Percentiles rank a stretch among this genome's conserved stretches.
These are phyloP conservation scores for Chrysolina oricalcia DNA, from an alignment of 2,888 invertebrate genomes.

Conservation along the genomic window DNA sequence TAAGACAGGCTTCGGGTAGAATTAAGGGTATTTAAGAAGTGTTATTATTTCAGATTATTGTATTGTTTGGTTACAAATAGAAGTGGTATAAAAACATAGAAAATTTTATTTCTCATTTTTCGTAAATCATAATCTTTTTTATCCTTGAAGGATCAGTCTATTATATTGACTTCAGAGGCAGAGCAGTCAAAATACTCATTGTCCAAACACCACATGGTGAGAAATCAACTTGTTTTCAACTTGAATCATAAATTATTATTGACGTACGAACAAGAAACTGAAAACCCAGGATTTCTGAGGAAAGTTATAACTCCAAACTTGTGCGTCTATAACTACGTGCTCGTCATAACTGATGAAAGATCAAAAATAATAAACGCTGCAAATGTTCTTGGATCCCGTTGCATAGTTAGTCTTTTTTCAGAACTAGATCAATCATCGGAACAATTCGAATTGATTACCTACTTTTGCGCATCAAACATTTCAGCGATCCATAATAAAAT, in stretches of 20 bases:
- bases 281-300: neutral
- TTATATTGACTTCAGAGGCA: no score
- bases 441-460: neutral
- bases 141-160: no score
- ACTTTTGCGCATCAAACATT: neutral
- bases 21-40: no score
- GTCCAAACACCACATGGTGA: no score
- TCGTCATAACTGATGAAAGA: neutral
- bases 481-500: neutral
- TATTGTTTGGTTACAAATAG: no score
- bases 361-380: slow-evolving; percentile 8
- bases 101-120: no score
- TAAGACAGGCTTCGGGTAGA: no score
- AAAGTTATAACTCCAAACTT: neutral
- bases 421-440: neutral
- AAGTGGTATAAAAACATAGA: no score
- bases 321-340: neutral
- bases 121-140: no score
- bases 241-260: neutral
- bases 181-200: no score
- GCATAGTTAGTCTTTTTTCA: neutral
- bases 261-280: neutral
- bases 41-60: no score
- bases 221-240: no score
- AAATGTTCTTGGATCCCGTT: neutral